A percentile compares a stretch with the other conserved stretches of the same genome.
These are phyloP conservation scores for Kryptolebias ocellatus DNA, from an alignment of 2,797 vertebrate genomes.

Conservation along the genomic window DNA sequence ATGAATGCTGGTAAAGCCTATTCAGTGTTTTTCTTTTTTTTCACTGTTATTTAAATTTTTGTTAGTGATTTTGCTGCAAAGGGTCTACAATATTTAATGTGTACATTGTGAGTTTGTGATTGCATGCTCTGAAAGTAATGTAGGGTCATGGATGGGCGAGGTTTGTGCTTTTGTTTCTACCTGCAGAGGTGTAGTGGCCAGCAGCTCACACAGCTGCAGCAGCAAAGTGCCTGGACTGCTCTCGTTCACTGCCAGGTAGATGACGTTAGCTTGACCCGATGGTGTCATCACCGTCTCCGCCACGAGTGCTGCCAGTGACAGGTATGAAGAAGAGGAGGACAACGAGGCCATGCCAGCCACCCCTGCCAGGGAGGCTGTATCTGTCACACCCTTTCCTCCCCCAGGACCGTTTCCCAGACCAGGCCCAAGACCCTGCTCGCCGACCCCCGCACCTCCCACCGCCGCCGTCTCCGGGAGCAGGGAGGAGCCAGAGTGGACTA, in stretches of 20 bases:
- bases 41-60: too few species aligned
- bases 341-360: conserved; percentile 47
- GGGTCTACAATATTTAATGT: neutral
- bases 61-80: neutral
- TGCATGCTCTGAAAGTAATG: neutral
- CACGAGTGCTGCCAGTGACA: conserved; percentile 76
- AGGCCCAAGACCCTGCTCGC: conserved; percentile 64
- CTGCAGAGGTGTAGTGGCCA: conserved; percentile 91
- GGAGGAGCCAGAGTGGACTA: conserved; percentile 88
- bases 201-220: conserved; percentile 92
- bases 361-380: conserved; percentile 56
- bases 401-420: conserved; percentile 68
- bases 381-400: conserved; percentile 60
- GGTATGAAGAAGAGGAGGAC: conserved; percentile 47
- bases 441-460: conserved; percentile 73
- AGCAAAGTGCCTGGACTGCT: conserved; percentile 92
- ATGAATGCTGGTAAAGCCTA: too few species aligned
- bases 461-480: conserved; percentile 82
- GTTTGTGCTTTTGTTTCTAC: conserved; percentile 17
- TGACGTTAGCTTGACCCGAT: conserved; percentile 83
- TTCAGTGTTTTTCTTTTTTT: too few species aligned
- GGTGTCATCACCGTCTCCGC: conserved; percentile 84
- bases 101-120: neutral
- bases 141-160: neutral
- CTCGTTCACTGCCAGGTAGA: conserved; percentile 89